Evolutionary conservation across 2,113 vertebrate species (phyloP).

Genomic region (Nycticorax nycticorax): DNA sequence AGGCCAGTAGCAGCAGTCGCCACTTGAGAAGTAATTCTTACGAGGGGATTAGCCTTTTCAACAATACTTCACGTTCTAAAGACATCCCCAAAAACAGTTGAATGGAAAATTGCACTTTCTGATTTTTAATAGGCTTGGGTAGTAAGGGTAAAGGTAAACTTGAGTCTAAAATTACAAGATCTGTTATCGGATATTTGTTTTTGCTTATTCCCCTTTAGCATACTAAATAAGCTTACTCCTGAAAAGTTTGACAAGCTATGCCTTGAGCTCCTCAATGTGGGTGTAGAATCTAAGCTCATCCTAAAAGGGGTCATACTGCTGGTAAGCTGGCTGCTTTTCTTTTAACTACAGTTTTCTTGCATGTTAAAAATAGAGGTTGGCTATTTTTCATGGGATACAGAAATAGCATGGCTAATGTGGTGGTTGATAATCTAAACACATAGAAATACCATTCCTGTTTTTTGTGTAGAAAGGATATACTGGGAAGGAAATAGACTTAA

Average conservation of each 20-base stretch:
- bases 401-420: background rate
- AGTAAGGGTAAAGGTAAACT: background rate
- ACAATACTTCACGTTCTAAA: rapidly evolving
- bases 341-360: background rate
- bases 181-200: background rate
- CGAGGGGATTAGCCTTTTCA: background rate
- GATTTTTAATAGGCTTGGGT: rapidly evolving
- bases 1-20: background rate
- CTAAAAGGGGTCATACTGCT: conserved; percentile 99
- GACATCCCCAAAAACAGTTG: rapidly evolving
- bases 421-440: background rate
- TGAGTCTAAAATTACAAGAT: background rate
- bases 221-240: conserved; percentile 99
- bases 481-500: background rate
- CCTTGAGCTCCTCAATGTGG: conserved; percentile 99
- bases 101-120: rapidly evolving
- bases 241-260: conserved; percentile 99
- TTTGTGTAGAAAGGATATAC: background rate
- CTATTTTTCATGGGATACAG: background rate
- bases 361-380: background rate
- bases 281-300: conserved; percentile 99
- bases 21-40: background rate
- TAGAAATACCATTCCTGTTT: rapidly evolving
- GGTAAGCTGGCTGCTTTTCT: conserved; percentile 76
- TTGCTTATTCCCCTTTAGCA: conserved; percentile 74